Conservation (phyloP, 2,888 invertebrate genomes). For the Corbicula japonica region DNA sequence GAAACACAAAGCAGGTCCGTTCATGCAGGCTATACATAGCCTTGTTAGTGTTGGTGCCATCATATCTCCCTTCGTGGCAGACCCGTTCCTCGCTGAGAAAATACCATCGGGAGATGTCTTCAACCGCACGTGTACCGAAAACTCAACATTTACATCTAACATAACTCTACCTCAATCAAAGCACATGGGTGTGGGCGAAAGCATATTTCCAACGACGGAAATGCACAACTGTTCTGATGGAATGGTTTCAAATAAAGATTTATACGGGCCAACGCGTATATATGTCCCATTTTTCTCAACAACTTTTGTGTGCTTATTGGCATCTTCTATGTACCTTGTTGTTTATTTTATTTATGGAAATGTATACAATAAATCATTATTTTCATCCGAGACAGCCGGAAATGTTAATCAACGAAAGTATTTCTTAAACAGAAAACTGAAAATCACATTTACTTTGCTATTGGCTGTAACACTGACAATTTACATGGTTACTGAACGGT, state of each 20-base stretch:
- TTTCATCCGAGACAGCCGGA: not conserved
- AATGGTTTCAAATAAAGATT: not conserved
- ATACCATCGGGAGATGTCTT: not conserved
- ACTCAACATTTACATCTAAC: not conserved
- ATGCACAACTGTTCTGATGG: too few species aligned
- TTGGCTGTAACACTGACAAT: conserved; percentile 1
- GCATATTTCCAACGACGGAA: too few species aligned
- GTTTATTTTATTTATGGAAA: conserved; percentile 30
- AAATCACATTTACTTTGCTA: conserved; percentile 11
- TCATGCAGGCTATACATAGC: conserved; percentile 56
- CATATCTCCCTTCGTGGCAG: conserved; percentile 48
- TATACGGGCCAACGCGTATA: not conserved
- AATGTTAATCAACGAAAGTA: not conserved
- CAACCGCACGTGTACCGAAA: not conserved
- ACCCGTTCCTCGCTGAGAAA: conserved; percentile 55
- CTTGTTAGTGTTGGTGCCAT: conserved; percentile 59
- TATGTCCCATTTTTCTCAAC: conserved; percentile 38
- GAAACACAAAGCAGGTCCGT: conserved; percentile 54
- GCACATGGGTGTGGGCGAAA: not conserved
- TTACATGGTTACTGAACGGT: not conserved
- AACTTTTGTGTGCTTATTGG: conserved; percentile 29
- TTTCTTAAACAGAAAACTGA: not conserved
- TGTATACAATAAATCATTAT: conserved; percentile 32
- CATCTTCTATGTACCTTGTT: conserved; percentile 30
- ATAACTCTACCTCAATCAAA: not conserved